Evolutionary conservation across 2,888 invertebrate genomes (phyloP).

Genomic region (Meganola albula): DNA sequence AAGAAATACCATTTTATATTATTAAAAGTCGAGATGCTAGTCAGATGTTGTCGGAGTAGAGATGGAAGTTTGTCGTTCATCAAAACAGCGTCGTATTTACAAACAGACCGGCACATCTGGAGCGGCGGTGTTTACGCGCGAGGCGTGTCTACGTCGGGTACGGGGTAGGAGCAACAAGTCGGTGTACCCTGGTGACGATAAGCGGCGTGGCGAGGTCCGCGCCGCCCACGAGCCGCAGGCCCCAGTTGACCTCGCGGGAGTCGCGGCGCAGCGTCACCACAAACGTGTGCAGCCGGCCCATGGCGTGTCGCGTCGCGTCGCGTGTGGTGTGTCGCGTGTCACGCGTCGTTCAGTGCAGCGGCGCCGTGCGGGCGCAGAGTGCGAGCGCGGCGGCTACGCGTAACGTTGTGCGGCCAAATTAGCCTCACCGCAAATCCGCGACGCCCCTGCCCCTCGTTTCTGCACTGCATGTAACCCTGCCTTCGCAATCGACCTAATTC

Average conservation of each 20-base stretch:
- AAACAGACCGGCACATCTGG: conserved; percentile 29
- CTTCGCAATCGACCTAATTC: conserved; percentile 65
- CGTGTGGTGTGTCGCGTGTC: no score
- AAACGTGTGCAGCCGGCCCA: conserved; percentile 87
- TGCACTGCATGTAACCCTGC: conserved; percentile 58
- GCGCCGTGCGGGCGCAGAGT: conserved; percentile 45
- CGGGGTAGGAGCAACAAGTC: conserved; percentile 9
- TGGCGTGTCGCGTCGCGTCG: no score
- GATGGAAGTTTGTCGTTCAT: conserved; percentile 13
- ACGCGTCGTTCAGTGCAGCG: no score
- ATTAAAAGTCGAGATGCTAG: no score
- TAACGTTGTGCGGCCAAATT: conserved; percentile 69
- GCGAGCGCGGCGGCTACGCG: conserved; percentile 61
- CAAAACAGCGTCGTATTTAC: conserved; percentile 27
- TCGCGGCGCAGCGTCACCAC: conserved; percentile 85
- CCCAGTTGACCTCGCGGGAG: conserved; percentile 86
- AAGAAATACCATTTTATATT: no score
- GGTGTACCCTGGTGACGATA: conserved; percentile 89
- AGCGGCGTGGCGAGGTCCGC: conserved; percentile 91
- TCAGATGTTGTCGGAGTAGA: no score
- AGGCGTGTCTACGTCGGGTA: conserved; percentile 17
- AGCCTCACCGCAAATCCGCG: conserved; percentile 54
- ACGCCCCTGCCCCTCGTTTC: conserved; percentile 47
- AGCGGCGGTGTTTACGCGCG: conserved; percentile 61
- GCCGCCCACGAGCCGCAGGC: conserved; percentile 91